Base-by-base conservation (phyloP, 92 coral and sea anemone species). In the Zoanthus sociatus region DNA sequence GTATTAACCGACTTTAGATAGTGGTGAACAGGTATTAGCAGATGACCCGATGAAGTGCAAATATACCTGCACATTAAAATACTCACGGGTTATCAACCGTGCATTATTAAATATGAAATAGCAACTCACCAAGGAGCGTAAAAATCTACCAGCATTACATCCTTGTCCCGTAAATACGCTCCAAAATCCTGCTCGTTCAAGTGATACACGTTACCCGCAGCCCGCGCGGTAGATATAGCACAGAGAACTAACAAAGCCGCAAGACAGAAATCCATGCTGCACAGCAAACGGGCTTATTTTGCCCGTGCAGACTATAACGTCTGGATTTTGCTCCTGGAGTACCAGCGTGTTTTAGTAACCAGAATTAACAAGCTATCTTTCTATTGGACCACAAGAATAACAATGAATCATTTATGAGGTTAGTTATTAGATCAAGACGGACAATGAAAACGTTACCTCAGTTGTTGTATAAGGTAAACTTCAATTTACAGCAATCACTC, bases 91-190 rank as follows among this genome's bases (percentile, higher is more conserved):
- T 54, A 47, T 74, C 21, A 79, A 84, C 66, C 94, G 82, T 88
- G 83, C 37, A 91, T 58, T 61, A 7, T 18, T 53, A 56, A 54
- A n/a, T 18, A 60, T 45, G 50, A 16, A 37, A 37, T 37, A 1
- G 42, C 33, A 33, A 92, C 98, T 90, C 90, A 97, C 99, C 99
- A 97, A 0, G 99, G 99, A 17, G 99, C 95, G 92, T 87, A 94
- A 85, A 97, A 97, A 47, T 94, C 98, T 70, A 97, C 98, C 85
- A 97, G 94, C 99, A 97, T 97, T 6, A 95, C 88, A 72, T 97
- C 98, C 83, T 97, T 97, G 17, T 97, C 99, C 44, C 90, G 88
- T 30, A 95, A 76, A 84, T 93, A 90, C 4, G 91, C 76, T 16
- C 94, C 95, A 48, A 97, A 97, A 67, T 95, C 95, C 20, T 71